phyloP scores from a whole-genome alignment of 2,113 vertebrate genomes.

The Murina feae region DNA sequence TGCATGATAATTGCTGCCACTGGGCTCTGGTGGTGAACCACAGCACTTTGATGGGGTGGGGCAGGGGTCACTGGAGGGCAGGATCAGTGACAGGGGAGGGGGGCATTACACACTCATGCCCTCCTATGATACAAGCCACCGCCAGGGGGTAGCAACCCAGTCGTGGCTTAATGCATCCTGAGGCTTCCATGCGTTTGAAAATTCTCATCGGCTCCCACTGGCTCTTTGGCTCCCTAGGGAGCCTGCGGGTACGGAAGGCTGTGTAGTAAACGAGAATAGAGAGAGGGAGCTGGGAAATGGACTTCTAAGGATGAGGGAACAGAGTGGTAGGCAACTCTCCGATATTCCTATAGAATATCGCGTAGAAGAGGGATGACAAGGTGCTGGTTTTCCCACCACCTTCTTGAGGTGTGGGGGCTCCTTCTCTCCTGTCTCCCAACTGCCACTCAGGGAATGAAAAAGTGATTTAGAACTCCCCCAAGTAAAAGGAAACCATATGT shows the following conservation, averaged over 20 bases:
- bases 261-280: neutral
- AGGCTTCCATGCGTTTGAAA: slow-evolving; percentile 12
- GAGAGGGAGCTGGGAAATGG: neutral
- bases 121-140: neutral
- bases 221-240: neutral
- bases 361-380: neutral
- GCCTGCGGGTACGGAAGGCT: neutral
- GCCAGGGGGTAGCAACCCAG: neutral
- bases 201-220: neutral
- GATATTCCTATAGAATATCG: neutral
- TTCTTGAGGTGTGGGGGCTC: neutral
- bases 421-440: neutral
- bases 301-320: neutral
- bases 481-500: neutral
- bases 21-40: neutral
- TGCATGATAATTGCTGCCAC: slow-evolving; percentile 13
- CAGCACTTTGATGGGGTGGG: neutral
- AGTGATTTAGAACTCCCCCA: neutral
- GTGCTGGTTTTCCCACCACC: neutral
- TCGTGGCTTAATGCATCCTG: neutral
- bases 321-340: neutral
- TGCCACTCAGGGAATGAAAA: neutral
- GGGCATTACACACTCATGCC: neutral
- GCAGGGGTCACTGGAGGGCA: neutral
- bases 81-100: neutral